Percentiles rank a stretch among this genome's conserved stretches.
phyloP scores from a whole-genome alignment of 2,888 invertebrate genomes.

The Bombylius major region DNA sequence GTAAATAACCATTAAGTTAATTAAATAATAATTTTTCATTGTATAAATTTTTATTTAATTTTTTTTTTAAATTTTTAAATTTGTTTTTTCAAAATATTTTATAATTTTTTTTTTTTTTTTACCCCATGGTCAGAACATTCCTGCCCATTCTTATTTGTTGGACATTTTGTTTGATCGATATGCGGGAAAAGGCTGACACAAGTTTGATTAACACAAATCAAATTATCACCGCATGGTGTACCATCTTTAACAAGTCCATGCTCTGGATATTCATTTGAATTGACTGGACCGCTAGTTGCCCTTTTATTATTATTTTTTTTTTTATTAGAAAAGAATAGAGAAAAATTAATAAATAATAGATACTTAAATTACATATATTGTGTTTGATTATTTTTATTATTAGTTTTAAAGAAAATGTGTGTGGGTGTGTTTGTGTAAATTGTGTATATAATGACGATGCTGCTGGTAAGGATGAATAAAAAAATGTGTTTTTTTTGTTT shows the following conservation, averaged over 20 bases:
- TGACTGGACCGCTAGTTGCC: slow-evolving; percentile 58
- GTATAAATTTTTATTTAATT: too few species aligned
- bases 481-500: too few species aligned
- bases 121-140: slow-evolving; percentile 96
- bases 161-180: slow-evolving; percentile 78
- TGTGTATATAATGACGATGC: neutral
- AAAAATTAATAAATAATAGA: neutral
- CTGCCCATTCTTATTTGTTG: slow-evolving; percentile 72
- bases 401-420: too few species aligned
- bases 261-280: slow-evolving; percentile 52
- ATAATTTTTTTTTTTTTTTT: slow-evolving; percentile 37
- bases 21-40: too few species aligned
- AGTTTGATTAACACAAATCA: slow-evolving; percentile 89
- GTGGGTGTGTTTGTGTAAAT: neutral
- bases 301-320: too few species aligned
- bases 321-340: neutral
- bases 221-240: slow-evolving; percentile 83
- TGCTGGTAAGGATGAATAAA: neutral
- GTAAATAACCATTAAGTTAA: too few species aligned
- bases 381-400: too few species aligned
- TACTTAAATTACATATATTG: too few species aligned
- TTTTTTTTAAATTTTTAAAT: too few species aligned
- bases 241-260: slow-evolving; percentile 87
- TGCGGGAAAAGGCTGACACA: slow-evolving; percentile 77
- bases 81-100: too few species aligned